Evolutionary conservation across 2,888 invertebrate species (phyloP).

Genomic region (Brachyptera risi): DNA sequence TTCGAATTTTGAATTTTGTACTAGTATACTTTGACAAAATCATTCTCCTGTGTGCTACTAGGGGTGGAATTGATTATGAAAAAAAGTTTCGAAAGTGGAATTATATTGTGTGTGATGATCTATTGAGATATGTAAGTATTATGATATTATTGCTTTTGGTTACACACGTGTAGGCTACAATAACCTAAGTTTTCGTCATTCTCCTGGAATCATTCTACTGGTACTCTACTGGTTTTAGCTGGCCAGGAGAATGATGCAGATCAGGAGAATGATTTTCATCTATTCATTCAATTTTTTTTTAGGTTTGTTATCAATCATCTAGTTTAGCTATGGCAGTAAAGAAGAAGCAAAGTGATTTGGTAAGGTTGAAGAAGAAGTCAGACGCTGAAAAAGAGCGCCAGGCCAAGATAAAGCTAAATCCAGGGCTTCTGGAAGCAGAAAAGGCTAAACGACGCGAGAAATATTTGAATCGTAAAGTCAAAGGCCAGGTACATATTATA

Average conservation of each 20-base stretch:
- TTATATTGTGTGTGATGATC: neutral
- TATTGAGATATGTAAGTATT: neutral
- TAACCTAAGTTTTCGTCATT: neutral
- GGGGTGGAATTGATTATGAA: neutral
- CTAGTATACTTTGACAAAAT: neutral
- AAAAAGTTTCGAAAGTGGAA: neutral
- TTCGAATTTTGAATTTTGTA: too few species aligned
- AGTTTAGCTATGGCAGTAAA: neutral
- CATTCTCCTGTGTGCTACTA: neutral
- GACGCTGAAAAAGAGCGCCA: neutral
- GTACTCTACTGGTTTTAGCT: neutral
- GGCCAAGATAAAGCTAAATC: neutral
- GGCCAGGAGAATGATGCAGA: neutral
- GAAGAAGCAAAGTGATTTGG: neutral
- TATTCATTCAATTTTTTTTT: neutral
- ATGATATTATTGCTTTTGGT: neutral
- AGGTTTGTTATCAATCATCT: neutral
- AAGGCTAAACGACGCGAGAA: neutral
- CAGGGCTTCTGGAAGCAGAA: neutral
- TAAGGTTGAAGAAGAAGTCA: neutral
- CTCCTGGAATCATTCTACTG: slow-evolving; percentile 6
- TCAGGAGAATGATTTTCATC: neutral
- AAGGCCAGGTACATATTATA: too few species aligned
- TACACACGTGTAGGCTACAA: neutral
- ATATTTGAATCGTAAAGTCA: neutral